Evolutionary conservation across 1,140 invertebrate genomes (phyloP).

Genomic region (Hycleus phaleratus): DNA sequence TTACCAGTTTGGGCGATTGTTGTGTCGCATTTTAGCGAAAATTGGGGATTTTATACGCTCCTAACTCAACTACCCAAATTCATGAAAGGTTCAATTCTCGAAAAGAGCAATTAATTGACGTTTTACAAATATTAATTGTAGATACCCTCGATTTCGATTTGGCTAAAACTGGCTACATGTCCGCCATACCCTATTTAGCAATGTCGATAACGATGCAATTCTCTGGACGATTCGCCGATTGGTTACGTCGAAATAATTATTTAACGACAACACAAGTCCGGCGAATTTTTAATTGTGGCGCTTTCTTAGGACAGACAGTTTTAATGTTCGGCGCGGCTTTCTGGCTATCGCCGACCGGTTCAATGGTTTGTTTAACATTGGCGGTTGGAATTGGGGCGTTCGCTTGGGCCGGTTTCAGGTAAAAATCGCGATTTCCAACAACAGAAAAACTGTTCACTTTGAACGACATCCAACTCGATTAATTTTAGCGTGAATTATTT

Average conservation of each 20-base stretch:
- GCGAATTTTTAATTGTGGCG: constrained; percentile 67
- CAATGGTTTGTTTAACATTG: constrained; percentile 69
- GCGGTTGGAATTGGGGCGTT: constrained; percentile 84
- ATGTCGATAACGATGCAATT: constrained; percentile 74
- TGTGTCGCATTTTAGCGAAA: constrained; percentile 85
- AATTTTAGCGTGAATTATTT: constrained; percentile 71
- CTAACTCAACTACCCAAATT: constrained; percentile 86
- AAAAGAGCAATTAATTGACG: neutral
- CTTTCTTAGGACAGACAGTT: constrained; percentile 72
- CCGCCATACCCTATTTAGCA: constrained; percentile 77
- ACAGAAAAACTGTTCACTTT: neutral
- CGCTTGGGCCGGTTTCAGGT: constrained; percentile 82
- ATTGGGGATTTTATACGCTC: constrained; percentile 93
- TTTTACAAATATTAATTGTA: constrained; percentile 37
- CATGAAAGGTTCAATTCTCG: constrained; percentile 59
- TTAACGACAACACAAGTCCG: constrained; percentile 67
- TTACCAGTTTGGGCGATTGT: constrained; percentile 85
- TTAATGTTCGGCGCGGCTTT: constrained; percentile 77
- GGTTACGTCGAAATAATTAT: constrained; percentile 52
- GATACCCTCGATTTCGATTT: constrained; percentile 65
- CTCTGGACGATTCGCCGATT: constrained; percentile 75
- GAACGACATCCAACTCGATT: constrained; percentile 21
- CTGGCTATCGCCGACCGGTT: constrained; percentile 52
- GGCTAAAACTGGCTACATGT: constrained; percentile 68
- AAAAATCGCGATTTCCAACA: constrained; percentile 15